Base-by-base conservation (phyloP, 2,888 invertebrate genomes). In the Chrysolina oricalcia region DNA sequence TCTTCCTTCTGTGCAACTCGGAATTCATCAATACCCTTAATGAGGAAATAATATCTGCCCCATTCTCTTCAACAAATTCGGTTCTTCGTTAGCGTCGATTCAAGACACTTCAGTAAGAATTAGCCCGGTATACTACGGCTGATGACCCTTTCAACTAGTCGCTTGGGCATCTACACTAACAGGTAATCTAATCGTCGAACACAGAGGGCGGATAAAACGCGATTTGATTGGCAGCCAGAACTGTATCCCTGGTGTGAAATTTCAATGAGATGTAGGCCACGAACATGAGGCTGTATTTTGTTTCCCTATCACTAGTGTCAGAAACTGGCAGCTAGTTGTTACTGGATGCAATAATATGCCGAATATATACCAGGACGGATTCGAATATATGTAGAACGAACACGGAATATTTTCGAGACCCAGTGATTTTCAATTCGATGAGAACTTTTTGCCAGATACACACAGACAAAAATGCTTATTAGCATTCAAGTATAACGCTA, bases 191-290 rank as follows among this genome's bases (percentile, higher is more conserved):
- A 80, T 82, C 76, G 78, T 74, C 75, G 73, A 76, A 73, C 79
- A 70, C 74, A 78, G 74, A 79, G 74, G 64, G 79, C 77, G 75
- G 77, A 82, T 81, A 82, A 81, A 80, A 72, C 78, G 70, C 19
- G 74, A 77, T 79, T 78, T 82, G 80, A 82, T 83, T 83, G 81
- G 78, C 78, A 79, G 80, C 77, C 77, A 73, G 77, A 67, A 79
- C 72, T 68, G 72, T 66, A 73, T 80, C 79, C 77, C 74, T 43
- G 68, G 80, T 76, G 80, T 76, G 73, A 81, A 79, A 79, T 81
- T 81, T 77, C 81, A 81, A 82, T 83, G 77, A 80, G 78, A 81
- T 73, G 53, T 66, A 41, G 70, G 63, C 69, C 50, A 71, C 41
- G 41, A 62, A 70, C 75, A 75, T 59, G 75, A 68, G 70, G 69